A percentile compares a stretch with the other conserved stretches of the same genome.
phyloP scores from a whole-genome alignment of 2,888 invertebrate species.

The Harpalus rufipes region DNA sequence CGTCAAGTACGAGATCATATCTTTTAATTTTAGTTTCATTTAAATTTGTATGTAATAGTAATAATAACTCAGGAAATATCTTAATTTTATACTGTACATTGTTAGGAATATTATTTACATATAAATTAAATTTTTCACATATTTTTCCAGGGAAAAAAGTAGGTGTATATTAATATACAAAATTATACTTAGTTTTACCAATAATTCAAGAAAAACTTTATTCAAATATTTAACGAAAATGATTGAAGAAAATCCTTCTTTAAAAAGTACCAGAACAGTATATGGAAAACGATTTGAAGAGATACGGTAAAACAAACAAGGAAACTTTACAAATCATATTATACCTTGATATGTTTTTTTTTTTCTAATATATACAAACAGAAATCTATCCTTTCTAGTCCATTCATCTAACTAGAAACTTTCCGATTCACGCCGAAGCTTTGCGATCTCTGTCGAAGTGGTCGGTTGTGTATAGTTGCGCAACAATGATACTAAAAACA shows the following conservation, averaged over 20 bases:
- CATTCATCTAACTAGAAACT: conserved; percentile 19
- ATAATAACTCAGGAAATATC: not conserved
- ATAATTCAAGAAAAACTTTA: no score
- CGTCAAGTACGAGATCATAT: conserved; percentile 3
- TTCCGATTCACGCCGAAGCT: conserved; percentile 7
- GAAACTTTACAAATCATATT: no score
- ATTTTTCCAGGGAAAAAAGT: not conserved
- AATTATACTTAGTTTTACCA: no score
- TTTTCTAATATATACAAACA: not conserved
- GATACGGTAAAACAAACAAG: no score
- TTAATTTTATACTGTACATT: not conserved
- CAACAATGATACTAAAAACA: conserved; percentile 65
- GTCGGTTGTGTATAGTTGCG: conserved; percentile 20
- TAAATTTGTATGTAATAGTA: conserved; percentile 7
- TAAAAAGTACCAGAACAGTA: no score
- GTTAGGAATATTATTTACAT: not conserved
- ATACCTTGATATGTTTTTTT: no score
- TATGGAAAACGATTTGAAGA: no score
- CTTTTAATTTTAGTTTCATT: conserved; percentile 25
- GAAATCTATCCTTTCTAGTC: not conserved
- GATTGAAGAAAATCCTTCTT: no score
- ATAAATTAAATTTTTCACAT: not conserved
- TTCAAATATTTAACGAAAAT: no score
- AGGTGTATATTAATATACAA: no score
- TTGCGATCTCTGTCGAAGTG: conserved; percentile 11